Evolutionary conservation across 2,888 invertebrate species (phyloP).

Genomic region (Anodontia alba): DNA sequence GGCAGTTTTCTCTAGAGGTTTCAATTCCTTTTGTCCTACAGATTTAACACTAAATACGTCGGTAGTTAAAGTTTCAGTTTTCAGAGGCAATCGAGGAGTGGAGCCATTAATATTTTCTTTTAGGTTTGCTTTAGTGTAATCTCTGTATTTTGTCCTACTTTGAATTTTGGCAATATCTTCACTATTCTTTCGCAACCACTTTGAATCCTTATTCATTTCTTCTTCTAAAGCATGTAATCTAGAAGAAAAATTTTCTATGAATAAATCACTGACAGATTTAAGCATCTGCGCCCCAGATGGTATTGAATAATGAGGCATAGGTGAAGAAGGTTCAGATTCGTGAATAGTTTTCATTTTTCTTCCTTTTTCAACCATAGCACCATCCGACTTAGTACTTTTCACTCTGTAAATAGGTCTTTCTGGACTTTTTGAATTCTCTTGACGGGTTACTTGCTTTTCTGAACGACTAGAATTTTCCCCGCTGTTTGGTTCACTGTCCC

Average conservation of each 20-base stretch:
- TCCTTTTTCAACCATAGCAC: conserved; percentile 38
- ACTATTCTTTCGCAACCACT: conserved; percentile 56
- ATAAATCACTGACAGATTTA: conserved; percentile 74
- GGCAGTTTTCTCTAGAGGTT: conserved; percentile 61
- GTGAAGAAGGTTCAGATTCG: conserved; percentile 49
- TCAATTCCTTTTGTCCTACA: conserved; percentile 59
- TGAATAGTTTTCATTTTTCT: conserved; percentile 51
- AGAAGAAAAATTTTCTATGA: conserved; percentile 74
- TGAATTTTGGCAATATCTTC: conserved; percentile 47
- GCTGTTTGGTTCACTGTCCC: conserved; percentile 20
- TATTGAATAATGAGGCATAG: conserved; percentile 51
- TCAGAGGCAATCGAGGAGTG: conserved; percentile 48
- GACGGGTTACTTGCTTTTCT: neutral
- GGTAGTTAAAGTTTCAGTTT: conserved; percentile 60
- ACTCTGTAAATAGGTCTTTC: conserved; percentile 23
- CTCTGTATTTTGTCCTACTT: conserved; percentile 36
- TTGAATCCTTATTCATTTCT: conserved; percentile 70
- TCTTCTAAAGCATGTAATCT: conserved; percentile 70
- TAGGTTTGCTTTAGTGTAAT: conserved; percentile 23
- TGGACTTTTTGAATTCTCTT: neutral
- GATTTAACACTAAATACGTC: conserved; percentile 68
- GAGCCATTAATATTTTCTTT: conserved; percentile 33
- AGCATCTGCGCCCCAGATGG: conserved; percentile 56
- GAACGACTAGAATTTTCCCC: conserved; percentile 38
- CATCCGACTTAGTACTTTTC: conserved; percentile 61